Evolutionary conservation across 2,888 invertebrate genomes (phyloP), one percentile per base, ranked within the genome.

Genomic region (Dolichopus griseipennis): DNA sequence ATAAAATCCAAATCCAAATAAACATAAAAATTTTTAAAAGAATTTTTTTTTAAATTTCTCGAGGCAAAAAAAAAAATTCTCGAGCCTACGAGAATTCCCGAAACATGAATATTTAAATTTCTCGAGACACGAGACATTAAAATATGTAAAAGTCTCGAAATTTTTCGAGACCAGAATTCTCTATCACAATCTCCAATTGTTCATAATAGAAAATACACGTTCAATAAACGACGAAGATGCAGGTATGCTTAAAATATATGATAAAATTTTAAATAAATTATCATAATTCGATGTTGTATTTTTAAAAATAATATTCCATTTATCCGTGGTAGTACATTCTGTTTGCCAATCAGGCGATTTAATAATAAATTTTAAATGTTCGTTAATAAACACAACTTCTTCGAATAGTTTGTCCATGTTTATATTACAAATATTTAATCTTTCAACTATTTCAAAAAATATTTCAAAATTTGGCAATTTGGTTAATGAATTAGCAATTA

Each of bases 381-480:
- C 12, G 9, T 63, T 27, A 63, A 61, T 61, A 61, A 61, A 61
- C n/a, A 61, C 21, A 61, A 21, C 61, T 61, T 61, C 61, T 9
- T 61, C 61, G n/a, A 61, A 61, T 8, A 61, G 6, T 61, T 61
- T 61, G 61, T 61, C 61, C 20, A 61, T 61, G 61, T 61, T 61
- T 61, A 61, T 61, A 61, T 61, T 61, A 61, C 61, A 61, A 68
- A 68, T 61, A 37, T 65, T 68, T 66, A n/a, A 41, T 65, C 43
- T 61, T 27, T 68, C 68, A 43, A 65, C 68, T 43, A 66, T 68
- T 66, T 66, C 64, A 52, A 61, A 41, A 37, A 68, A 27, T 64
- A 68, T 61, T 66, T 66, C 68, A 12, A 43, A 37, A 22, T 68
- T 68, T 66, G 65, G 65, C 22, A 68, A 63, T 65, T 63, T 66